These are phyloP conservation scores for Anneissia japonica DNA, from an alignment of 35 echinoderm and acorn worm species.

Conservation along the genomic window DNA sequence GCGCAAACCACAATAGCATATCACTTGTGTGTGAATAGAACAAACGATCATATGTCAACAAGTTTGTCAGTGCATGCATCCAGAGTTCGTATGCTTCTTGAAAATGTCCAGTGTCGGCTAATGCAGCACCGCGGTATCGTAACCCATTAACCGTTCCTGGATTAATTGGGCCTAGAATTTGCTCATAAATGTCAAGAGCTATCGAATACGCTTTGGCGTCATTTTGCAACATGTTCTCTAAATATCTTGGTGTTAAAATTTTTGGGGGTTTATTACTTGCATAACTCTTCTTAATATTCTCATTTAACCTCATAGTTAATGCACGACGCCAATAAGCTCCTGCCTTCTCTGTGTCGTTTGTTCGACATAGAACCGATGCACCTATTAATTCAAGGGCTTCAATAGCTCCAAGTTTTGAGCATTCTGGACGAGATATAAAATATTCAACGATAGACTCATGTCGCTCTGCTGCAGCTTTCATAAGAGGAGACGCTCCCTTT, in stretches of 20 bases:
- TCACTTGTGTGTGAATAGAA: background rate
- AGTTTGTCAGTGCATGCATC: background rate
- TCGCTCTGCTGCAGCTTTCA: background rate
- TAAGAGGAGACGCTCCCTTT: background rate
- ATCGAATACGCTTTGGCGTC: background rate
- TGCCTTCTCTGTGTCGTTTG: background rate
- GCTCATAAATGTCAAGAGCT: background rate
- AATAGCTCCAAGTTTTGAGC: background rate
- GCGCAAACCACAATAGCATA: background rate
- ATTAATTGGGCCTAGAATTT: background rate
- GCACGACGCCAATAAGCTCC: background rate
- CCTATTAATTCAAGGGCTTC: background rate
- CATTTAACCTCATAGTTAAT: background rate
- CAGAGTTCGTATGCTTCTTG: background rate
- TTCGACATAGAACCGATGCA: background rate
- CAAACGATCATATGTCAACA: background rate
- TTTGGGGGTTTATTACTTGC: background rate
- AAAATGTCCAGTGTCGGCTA: background rate
- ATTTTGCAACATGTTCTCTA: background rate
- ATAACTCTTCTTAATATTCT: background rate
- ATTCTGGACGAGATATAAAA: conserved; percentile 1
- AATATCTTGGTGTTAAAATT: background rate
- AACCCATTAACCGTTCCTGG: background rate
- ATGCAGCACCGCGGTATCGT: background rate
- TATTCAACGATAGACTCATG: background rate